phyloP scores from a whole-genome alignment of 2,888 invertebrate genomes.

The Diadegma fenestrale region DNA sequence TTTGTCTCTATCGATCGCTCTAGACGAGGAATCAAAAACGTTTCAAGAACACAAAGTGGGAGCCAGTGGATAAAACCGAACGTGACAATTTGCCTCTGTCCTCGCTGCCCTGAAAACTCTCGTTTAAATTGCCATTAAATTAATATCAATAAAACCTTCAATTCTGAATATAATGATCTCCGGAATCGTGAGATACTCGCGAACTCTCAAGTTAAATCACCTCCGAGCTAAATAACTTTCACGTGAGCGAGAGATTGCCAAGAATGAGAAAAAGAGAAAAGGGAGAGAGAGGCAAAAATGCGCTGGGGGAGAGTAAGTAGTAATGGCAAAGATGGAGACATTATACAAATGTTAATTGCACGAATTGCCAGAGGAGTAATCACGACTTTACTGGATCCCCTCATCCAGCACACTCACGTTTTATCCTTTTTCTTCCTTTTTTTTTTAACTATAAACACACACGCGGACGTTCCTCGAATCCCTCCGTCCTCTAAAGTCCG shows the following conservation, averaged over 20 bases:
- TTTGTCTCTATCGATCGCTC: background rate
- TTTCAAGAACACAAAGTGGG: constrained; percentile 58
- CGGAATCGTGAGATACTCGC: constrained; percentile 67
- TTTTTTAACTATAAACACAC: constrained; percentile 44
- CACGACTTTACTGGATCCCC: constrained; percentile 68
- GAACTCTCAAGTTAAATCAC: constrained; percentile 65
- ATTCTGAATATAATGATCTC: constrained; percentile 63
- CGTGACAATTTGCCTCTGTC: constrained; percentile 63
- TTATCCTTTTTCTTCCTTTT: constrained; percentile 59
- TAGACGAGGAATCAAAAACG: constrained; percentile 42
- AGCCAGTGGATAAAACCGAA: constrained; percentile 58
- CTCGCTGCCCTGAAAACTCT: constrained; percentile 56
- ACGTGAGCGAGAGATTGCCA: constrained; percentile 54
- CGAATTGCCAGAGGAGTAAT: constrained; percentile 79
- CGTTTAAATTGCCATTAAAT: constrained; percentile 3
- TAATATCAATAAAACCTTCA: constrained; percentile 65
- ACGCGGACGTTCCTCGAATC: constrained; percentile 41
- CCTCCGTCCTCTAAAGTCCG: constrained; percentile 47
- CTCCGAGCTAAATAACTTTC: constrained; percentile 64
- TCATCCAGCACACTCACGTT: constrained; percentile 57
- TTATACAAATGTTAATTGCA: constrained; percentile 82
- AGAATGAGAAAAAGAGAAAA: constrained; percentile 13
- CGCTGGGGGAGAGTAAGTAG: constrained; percentile 27
- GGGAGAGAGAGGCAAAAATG: background rate
- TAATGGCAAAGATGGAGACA: constrained; percentile 78